Evolutionary conservation across 2,888 invertebrate species (phyloP), one percentile per base, ranked within the genome.

Genomic region (Dusona sp.): DNA sequence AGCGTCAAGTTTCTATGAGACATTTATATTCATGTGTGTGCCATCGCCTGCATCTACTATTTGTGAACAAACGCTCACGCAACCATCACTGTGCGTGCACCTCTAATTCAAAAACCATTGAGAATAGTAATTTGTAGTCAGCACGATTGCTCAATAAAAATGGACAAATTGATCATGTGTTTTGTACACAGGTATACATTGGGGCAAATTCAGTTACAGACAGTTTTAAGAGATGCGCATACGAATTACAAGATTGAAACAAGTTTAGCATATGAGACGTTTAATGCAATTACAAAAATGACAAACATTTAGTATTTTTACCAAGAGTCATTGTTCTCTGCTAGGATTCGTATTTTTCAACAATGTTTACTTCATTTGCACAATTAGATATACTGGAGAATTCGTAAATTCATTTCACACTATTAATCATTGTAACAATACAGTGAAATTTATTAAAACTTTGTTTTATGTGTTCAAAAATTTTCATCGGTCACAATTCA

Each of bases 1-100:
- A 16, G 7, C 38, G 19, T 22, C 16, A 33, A 57, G 42, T 57
- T 48, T 65, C 78, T 74, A 65, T 67, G 73, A 68, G 51, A 68
- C 57, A 85, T 85, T 85, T 82, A 79, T 82, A 85, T 85, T 74
- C 82, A 79, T 22, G 36, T 36, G 70, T 38, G 74, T 70, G 9
- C 42, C 3, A 64, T 54, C 33, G 22, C n/a, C 16, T 29, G 33
- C 25, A 11, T 25, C 45, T 36, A 64, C 42, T 72, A 70, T 61
- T 48, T 51, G 19, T 38, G 45, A 64, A 36, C 4, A 11, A 22
- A 33, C 64, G 64, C 25, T 77, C 51, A 65, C 81, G 67, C 48
- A 19, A 19, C 19, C n/a, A 33, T 85, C 45, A 51, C 51, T 36
- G 48, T 25, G 38, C 64, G 68, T 57, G 22, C 72, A 64, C 13